Conservation (phyloP, 2,797 vertebrate genomes). For the Mus spretus region DNA sequence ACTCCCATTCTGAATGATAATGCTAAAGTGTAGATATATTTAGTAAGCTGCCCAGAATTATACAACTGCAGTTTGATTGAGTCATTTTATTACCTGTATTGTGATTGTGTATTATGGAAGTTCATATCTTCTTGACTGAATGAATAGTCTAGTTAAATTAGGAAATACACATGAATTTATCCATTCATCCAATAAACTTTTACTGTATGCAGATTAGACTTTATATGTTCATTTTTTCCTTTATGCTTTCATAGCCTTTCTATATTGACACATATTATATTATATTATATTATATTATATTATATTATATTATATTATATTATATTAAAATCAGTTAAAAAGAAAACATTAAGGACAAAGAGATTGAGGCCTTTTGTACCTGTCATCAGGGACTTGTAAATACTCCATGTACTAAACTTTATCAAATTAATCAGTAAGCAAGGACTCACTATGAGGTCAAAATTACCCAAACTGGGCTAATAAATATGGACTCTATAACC, state of each 20-base stretch:
- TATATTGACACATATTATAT: not conserved
- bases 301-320: no score
- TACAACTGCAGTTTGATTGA: not conserved
- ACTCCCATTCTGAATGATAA: not conserved
- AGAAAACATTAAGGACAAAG: not conserved
- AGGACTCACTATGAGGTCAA: no score
- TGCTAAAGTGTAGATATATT: not conserved
- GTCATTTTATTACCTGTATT: not conserved
- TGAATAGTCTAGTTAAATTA: not conserved
- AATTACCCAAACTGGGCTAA: not conserved
- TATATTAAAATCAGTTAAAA: not conserved
- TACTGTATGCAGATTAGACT: no score
- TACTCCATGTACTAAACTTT: not conserved
- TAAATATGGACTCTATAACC: not conserved
- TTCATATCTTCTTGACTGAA: not conserved
- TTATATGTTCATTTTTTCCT: not conserved
- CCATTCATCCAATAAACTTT: not conserved
- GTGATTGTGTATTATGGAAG: not conserved
- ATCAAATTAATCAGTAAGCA: not conserved
- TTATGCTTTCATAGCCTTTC: no score
- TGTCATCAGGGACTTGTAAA: no score
- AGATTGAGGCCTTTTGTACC: not conserved
- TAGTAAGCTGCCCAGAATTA: not conserved
- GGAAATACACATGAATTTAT: not conserved
- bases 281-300: no score